Evolutionary conservation across 30 jellyfish, hydroid and myxozoan genomes (phyloP).

Genomic region (Hydractinia echinata): DNA sequence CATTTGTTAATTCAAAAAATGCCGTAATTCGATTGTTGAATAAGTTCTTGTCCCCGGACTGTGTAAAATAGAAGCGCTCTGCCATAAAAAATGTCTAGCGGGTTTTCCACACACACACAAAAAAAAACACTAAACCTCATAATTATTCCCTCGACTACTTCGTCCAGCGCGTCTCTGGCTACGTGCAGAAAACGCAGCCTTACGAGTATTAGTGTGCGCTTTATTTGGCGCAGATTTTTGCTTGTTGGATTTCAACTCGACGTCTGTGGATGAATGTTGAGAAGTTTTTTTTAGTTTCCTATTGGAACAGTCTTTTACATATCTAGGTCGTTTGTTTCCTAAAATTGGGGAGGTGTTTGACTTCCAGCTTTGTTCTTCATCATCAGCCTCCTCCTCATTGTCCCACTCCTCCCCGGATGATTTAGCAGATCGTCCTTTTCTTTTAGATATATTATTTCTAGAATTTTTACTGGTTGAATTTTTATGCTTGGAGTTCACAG

Average conservation of each 20-base stretch:
- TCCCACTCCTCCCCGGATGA: slow-evolving; percentile 21
- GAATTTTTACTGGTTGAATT: slow-evolving; percentile 5
- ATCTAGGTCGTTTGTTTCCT: slow-evolving; percentile 31
- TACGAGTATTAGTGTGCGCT: too few species aligned
- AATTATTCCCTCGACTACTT: too few species aligned
- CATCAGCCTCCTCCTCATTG: slow-evolving; percentile 20
- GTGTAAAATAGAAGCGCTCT: too few species aligned
- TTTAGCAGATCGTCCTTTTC: slow-evolving; percentile 13
- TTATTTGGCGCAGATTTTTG: too few species aligned
- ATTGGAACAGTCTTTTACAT: slow-evolving; percentile 5
- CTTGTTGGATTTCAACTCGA: neutral
- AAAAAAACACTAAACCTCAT: too few species aligned
- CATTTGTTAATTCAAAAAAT: too few species aligned
- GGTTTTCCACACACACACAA: too few species aligned
- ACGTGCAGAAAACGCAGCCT: neutral
- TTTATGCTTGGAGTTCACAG: neutral
- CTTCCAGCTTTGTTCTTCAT: slow-evolving; percentile 5
- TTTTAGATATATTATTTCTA: neutral
- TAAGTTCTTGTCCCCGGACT: too few species aligned
- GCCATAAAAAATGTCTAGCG: too few species aligned
- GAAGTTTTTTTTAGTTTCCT: too few species aligned
- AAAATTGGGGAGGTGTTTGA: neutral
- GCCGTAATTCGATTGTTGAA: too few species aligned
- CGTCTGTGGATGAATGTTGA: neutral
- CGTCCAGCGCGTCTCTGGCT: neutral